Base-by-base conservation (phyloP, 2,113 vertebrate species). In the Microcebus jonahi region DNA sequence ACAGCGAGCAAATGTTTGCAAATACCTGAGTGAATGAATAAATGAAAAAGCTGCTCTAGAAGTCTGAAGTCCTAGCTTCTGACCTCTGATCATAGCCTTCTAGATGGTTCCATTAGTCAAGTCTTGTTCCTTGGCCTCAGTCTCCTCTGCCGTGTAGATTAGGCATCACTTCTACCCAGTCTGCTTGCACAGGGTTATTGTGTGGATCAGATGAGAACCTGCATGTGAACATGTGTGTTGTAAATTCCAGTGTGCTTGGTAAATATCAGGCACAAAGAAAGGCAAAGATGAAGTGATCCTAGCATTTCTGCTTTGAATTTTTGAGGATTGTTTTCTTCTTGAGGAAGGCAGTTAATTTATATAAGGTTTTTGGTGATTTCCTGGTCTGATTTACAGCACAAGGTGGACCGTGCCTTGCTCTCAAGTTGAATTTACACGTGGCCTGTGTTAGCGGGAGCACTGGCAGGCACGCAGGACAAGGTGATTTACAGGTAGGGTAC, bases 291-390 rank as follows among this genome's bases (percentile, higher is more conserved):
- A 90, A 87, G 67, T 68, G 21, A 89, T 91, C 63, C 23, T 67
- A 31, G 36, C 12, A 25, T 91, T 90, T 96, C 79, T 95, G 68
- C 29, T 93, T 96, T 76, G 86, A 71, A 86, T 7, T 83, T 73
- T 45, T 10, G 73, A 67, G 68, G 48, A 76, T 42, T 80, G 31
- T 63, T 45, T 20, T 88, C 63, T 96, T 93, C 45, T 68, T 36
- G 9, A 89, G 87, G 70, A 96, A 93, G 65, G 50, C 59, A 63
- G 76, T 85, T 96, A 77, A 94, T 92, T 73, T 92, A 14, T 61
- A 90, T 45, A 81, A 80, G 81, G 57, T 17, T 39, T 90, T 75
- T 5, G n/a, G 50, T 93, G 77, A 80, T 95, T 93, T 89, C 76
- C 75, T 94, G 88, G 61, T 73, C 73, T 80, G 73, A 97, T 39